phyloP scores from a whole-genome alignment of 2,888 invertebrate genomes.

The Timandra comae region DNA sequence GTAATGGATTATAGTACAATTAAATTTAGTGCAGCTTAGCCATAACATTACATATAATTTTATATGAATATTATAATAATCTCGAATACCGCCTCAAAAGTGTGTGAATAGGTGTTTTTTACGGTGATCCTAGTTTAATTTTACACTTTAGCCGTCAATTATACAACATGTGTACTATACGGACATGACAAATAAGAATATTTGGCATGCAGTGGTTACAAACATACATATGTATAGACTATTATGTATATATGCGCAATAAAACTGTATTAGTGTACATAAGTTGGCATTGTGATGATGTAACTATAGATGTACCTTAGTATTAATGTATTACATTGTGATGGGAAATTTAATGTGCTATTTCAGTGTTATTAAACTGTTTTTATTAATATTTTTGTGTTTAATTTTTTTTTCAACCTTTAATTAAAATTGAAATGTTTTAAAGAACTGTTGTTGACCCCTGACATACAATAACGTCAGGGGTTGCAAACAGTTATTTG shows the following conservation, averaged over 20 bases:
- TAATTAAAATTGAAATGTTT: too few relatives aligned
- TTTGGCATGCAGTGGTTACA: too few relatives aligned
- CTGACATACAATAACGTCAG: too few relatives aligned
- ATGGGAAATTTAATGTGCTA: conserved; percentile 60
- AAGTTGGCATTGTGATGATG: conserved; percentile 45
- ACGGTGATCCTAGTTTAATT: background rate
- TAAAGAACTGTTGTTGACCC: too few relatives aligned
- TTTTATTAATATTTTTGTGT: conserved; percentile 30
- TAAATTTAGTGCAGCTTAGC: too few relatives aligned
- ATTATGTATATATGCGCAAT: conserved; percentile 11
- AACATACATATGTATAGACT: background rate
- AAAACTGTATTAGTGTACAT: conserved; percentile 28
- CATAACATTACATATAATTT: too few relatives aligned
- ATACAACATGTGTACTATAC: too few relatives aligned
- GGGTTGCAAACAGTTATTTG: too few relatives aligned
- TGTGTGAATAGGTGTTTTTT: background rate
- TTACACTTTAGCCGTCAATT: background rate
- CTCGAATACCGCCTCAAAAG: background rate
- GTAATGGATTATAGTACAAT: too few relatives aligned
- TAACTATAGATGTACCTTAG: conserved; percentile 50
- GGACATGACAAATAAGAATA: too few relatives aligned
- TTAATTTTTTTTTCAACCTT: too few relatives aligned
- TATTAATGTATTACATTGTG: conserved; percentile 50
- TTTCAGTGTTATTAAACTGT: conserved; percentile 65
- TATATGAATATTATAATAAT: too few relatives aligned